A percentile compares a stretch with the other conserved stretches of the same genome.
These are phyloP conservation scores for Neogale vison DNA, from an alignment of 2,113 vertebrate species.

Conservation along the genomic window DNA sequence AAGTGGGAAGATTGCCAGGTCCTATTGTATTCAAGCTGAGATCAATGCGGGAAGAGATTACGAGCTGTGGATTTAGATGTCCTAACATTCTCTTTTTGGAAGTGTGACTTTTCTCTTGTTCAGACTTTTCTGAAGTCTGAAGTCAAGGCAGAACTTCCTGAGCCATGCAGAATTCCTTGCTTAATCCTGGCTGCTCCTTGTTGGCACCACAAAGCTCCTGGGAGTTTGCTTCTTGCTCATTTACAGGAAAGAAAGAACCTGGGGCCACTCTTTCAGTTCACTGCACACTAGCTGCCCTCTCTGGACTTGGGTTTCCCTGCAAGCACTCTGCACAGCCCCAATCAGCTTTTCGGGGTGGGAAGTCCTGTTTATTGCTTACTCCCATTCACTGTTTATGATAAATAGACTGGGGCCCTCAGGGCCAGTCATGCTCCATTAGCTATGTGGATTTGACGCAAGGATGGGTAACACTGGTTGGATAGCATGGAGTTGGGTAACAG, in stretches of 20 bases:
- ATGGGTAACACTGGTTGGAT: constrained; percentile 38
- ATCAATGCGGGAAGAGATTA: background rate
- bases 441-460: background rate
- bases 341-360: background rate
- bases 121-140: background rate
- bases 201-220: background rate
- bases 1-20: background rate
- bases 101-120: background rate
- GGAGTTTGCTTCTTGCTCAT: background rate
- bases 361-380: constrained; percentile 22
- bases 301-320: background rate
- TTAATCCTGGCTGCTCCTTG: background rate
- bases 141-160: background rate
- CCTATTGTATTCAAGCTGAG: background rate
- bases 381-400: background rate
- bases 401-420: background rate
- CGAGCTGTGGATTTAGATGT: background rate
- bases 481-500: constrained; percentile 31
- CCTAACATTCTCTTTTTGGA: background rate
- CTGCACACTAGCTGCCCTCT: background rate
- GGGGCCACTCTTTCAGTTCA: background rate
- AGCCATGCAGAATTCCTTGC: background rate
- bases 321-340: background rate
- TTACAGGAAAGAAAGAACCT: constrained; percentile 5
- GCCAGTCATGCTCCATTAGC: background rate